A percentile compares a stretch with the other conserved stretches of the same genome.
Evolutionary conservation across 2,797 vertebrate species (phyloP).

Genomic region (Peromyscus nudipes): DNA sequence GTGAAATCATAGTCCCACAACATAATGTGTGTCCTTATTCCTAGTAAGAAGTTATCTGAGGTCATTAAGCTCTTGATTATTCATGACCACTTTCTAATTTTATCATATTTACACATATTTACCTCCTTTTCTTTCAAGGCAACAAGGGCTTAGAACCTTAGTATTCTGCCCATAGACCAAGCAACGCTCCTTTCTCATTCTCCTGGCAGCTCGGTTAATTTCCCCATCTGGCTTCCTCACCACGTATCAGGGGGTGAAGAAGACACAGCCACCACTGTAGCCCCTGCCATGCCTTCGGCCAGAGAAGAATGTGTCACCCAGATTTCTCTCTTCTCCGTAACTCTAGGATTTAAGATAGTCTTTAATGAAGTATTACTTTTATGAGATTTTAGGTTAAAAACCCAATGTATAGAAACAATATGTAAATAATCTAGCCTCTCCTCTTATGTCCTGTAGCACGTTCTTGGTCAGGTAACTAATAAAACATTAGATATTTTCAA

Average conservation of each 20-base stretch:
- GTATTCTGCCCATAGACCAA: constrained; percentile 27
- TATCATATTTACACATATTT: not conserved
- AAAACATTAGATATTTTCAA: constrained; percentile 3
- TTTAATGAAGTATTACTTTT: constrained; percentile 30
- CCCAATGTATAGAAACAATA: not conserved
- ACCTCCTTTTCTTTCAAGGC: constrained; percentile 72
- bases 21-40: not conserved
- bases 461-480: not conserved
- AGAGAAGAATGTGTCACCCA: not conserved
- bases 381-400: constrained; percentile 13
- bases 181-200: constrained; percentile 22
- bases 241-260: constrained; percentile 46
- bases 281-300: not conserved
- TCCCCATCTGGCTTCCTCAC: constrained; percentile 34
- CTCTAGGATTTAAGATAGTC: not conserved
- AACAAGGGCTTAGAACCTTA: constrained; percentile 12
- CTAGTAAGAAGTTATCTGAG: not conserved
- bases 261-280: not conserved
- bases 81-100: not conserved
- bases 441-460: not conserved
- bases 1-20: not conserved
- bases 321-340: not conserved
- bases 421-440: not conserved
- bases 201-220: constrained; percentile 18
- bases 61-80: not conserved